These are phyloP conservation scores for Deroplatys truncata DNA, from an alignment of 2,888 invertebrate genomes.

Conservation along the genomic window DNA sequence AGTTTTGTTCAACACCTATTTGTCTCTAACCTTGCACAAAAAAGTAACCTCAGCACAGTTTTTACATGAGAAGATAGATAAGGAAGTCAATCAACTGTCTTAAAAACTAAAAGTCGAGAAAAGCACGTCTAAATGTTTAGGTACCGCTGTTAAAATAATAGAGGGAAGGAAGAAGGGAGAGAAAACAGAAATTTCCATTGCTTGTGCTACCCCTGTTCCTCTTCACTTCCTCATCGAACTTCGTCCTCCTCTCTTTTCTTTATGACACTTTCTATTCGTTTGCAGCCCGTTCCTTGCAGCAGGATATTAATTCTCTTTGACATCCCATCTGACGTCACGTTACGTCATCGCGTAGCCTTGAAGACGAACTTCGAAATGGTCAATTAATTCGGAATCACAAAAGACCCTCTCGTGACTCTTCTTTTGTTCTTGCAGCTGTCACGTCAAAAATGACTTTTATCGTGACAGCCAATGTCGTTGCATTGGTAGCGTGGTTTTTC, in stretches of 20 bases:
- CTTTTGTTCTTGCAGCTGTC: neutral
- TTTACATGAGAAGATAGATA: too few relatives aligned
- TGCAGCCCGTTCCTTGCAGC: too few relatives aligned
- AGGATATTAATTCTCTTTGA: neutral
- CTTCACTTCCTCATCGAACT: neutral
- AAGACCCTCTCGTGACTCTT: neutral
- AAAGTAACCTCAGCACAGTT: too few relatives aligned
- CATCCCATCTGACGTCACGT: neutral
- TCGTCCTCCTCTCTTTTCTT: neutral
- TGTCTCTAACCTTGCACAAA: too few relatives aligned
- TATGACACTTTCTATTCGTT: too few relatives aligned
- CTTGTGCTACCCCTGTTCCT: neutral
- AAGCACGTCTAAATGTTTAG: too few relatives aligned
- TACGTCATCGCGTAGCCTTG: neutral
- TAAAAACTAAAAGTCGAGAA: too few relatives aligned
- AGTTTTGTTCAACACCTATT: too few relatives aligned
- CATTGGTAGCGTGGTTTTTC: neutral
- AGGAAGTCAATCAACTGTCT: too few relatives aligned
- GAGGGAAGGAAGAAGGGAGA: too few relatives aligned
- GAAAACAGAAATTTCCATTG: neutral
- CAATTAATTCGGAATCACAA: neutral
- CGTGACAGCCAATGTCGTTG: neutral
- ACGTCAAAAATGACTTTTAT: neutral
- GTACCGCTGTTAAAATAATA: too few relatives aligned
- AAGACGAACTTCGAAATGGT: neutral